A percentile compares a stretch with the other conserved stretches of the same genome.
phyloP scores from a whole-genome alignment of 2,113 vertebrate species.

The Dasyornis broadbenti region DNA sequence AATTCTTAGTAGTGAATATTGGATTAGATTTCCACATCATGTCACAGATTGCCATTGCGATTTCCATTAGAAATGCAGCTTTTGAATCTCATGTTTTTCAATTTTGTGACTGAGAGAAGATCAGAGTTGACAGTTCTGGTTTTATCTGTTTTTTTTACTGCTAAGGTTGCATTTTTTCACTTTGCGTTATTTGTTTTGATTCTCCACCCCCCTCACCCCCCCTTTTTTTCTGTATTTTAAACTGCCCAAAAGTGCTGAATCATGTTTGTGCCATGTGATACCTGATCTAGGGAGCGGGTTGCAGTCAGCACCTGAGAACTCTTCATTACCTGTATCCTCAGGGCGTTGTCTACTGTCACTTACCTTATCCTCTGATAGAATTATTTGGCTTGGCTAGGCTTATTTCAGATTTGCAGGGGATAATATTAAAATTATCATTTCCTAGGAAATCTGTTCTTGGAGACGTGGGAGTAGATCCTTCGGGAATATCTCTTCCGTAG shows the following conservation, averaged over 20 bases:
- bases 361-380: not conserved
- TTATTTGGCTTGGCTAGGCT: not conserved
- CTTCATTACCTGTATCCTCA: not conserved
- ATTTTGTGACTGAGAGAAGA: not conserved
- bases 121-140: not conserved
- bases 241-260: not conserved
- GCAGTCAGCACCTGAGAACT: not conserved
- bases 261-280: not conserved
- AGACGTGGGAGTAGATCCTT: not conserved
- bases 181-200: not conserved
- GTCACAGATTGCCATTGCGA: not conserved
- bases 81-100: not conserved
- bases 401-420: not conserved
- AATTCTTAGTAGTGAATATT: not conserved
- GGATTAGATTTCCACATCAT: not conserved
- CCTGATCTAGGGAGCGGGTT: accelerated
- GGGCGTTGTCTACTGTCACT: not conserved
- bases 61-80: not conserved
- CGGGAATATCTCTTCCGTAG: not conserved
- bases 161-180: not conserved
- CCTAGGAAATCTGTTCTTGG: not conserved
- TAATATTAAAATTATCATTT: not conserved
- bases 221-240: not conserved
- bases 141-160: not conserved
- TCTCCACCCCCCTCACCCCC: accelerated